Evolutionary conservation across 2,888 invertebrate genomes (phyloP).

Genomic region (Myopa tessellatipennis): DNA sequence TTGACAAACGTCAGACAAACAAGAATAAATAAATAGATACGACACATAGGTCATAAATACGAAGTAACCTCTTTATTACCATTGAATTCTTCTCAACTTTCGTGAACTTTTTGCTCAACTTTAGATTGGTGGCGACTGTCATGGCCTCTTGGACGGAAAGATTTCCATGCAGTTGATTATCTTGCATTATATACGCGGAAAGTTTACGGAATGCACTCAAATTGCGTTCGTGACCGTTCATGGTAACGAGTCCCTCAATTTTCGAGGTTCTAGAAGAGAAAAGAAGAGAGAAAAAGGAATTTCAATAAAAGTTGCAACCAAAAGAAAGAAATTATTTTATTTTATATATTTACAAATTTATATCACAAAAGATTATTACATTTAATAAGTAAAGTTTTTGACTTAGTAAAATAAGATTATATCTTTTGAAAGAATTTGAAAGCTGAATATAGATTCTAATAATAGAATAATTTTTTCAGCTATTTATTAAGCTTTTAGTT

Average conservation of each 20-base stretch:
- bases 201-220: conserved; percentile 89
- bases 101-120: conserved; percentile 80
- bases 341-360: background rate
- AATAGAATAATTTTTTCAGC: too few relatives aligned
- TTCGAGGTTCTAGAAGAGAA: conserved; percentile 76
- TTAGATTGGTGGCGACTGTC: conserved; percentile 91
- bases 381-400: background rate
- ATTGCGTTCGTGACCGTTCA: conserved; percentile 86
- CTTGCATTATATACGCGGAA: conserved; percentile 96
- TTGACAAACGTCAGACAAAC: too few relatives aligned
- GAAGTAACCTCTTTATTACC: conserved; percentile 71
- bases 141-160: conserved; percentile 94
- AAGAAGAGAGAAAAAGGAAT: too few relatives aligned
- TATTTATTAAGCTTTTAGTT: too few relatives aligned
- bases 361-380: background rate
- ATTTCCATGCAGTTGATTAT: conserved; percentile 91
- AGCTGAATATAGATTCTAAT: background rate
- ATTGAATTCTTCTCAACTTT: conserved; percentile 82
- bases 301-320: background rate
- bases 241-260: conserved; percentile 84
- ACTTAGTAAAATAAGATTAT: background rate
- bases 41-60: background rate
- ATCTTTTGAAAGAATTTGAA: background rate
- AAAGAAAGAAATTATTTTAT: background rate
- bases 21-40: too few relatives aligned